phyloP scores from a whole-genome alignment of 1,140 invertebrate species.

The Drosophila quadrilineata region DNA sequence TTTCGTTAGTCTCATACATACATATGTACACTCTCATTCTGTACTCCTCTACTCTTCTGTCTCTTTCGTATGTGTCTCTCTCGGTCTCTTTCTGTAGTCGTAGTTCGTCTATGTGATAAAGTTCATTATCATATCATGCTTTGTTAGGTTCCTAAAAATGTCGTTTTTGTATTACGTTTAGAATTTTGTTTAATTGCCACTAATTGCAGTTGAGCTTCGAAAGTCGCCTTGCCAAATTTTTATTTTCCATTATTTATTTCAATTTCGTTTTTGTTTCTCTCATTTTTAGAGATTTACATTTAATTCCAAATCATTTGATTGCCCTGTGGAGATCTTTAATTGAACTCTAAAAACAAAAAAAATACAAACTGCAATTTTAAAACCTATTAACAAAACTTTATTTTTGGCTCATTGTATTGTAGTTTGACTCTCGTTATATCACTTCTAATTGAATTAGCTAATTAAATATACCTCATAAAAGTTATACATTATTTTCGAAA shows the following conservation, averaged over 20 bases:
- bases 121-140: conserved; percentile 51
- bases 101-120: conserved; percentile 26
- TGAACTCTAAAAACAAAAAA: too few species aligned
- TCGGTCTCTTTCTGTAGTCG: not conserved
- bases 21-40: not conserved
- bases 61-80: not conserved
- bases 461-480: too few species aligned
- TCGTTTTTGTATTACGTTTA: not conserved
- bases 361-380: too few species aligned
- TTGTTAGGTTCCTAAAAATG: conserved; percentile 23
- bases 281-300: conserved; percentile 20
- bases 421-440: too few species aligned
- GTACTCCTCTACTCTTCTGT: too few species aligned
- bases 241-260: too few species aligned
- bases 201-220: conserved; percentile 43
- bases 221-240: conserved; percentile 7
- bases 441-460: too few species aligned
- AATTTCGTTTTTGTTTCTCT: too few species aligned
- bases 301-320: conserved; percentile 19
- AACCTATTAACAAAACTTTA: too few species aligned
- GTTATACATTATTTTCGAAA: too few species aligned
- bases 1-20: not conserved
- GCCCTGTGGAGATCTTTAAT: too few species aligned
- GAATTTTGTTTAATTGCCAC: conserved; percentile 42
- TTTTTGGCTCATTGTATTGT: too few species aligned